phyloP scores from a whole-genome alignment of 2,113 vertebrate genomes.

The mouse (Mus musculus) region GRCm39 chr5:32218501-32219000 shows the following conservation, averaged over 20 bases:
- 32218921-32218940: not conserved
- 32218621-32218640: conserved; percentile 48
- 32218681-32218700: not conserved
- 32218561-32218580: conserved; percentile 29
- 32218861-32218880: not conserved
- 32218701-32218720: not conserved
- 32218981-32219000: conserved; percentile 31
- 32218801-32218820: conserved; percentile 43
- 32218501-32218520: not conserved
- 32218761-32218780: conserved; percentile 42
- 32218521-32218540: not conserved
- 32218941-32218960: not conserved
- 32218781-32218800: not conserved
- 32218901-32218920: not conserved
- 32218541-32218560: conserved; percentile 31
- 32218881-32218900: not conserved
- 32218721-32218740: conserved; percentile 3
- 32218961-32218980: not conserved
- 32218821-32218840: conserved; percentile 41
- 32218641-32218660: not conserved
- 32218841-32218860: not conserved
- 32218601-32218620: not conserved
- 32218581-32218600: not conserved
- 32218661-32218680: not conserved
- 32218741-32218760: conserved; percentile 35